Percentiles rank a stretch among this genome's conserved stretches.
phyloP scores from a whole-genome alignment of 2,888 invertebrate species.

The Shargacucullia verbasci region DNA sequence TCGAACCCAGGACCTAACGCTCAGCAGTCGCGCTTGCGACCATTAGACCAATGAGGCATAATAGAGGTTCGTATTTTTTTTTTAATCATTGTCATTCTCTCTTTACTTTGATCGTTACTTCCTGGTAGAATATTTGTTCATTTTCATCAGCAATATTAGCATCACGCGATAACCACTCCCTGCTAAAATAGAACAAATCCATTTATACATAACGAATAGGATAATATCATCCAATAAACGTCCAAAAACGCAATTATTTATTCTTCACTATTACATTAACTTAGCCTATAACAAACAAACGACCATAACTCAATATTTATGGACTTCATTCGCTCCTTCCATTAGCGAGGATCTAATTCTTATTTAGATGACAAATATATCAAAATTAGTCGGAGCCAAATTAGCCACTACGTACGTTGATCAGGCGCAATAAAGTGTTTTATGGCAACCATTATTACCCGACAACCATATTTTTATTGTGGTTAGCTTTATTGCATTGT shows the following conservation, averaged over 20 bases:
- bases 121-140: neutral
- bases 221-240: conserved; percentile 27
- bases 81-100: too few relatives aligned
- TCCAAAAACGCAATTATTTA: conserved; percentile 25
- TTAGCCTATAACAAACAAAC: conserved; percentile 39
- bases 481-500: conserved; percentile 67
- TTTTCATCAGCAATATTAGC: too few relatives aligned
- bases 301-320: conserved; percentile 58
- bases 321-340: conserved; percentile 45
- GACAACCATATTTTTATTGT: conserved; percentile 67
- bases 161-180: neutral
- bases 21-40: too few relatives aligned
- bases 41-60: too few relatives aligned
- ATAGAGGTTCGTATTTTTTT: too few relatives aligned
- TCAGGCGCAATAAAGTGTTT: conserved; percentile 64
- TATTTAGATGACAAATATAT: conserved; percentile 68
- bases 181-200: neutral
- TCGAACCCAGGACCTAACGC: too few relatives aligned
- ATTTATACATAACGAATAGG: conserved; percentile 6
- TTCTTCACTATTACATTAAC: conserved; percentile 34
- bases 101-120: neutral
- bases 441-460: conserved; percentile 63
- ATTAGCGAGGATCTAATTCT: conserved; percentile 66
- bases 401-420: conserved; percentile 54
- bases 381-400: conserved; percentile 62